These are phyloP conservation scores for Spea multiplicata DNA, from an alignment of 2,113 vertebrate genomes.

Conservation along the genomic window DNA sequence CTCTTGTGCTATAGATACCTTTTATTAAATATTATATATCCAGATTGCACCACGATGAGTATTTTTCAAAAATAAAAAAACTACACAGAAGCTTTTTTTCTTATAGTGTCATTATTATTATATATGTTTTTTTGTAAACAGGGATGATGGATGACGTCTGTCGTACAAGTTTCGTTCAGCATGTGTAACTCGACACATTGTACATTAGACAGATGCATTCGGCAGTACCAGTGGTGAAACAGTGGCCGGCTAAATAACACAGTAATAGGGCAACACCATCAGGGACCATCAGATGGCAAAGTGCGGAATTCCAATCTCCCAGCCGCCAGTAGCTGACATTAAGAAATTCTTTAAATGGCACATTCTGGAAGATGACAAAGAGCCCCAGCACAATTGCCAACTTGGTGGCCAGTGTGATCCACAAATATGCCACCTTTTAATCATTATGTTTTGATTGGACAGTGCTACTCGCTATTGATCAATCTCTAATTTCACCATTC, in stretches of 20 bases:
- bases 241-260: conserved; percentile 40
- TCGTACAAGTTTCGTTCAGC: conserved; percentile 17
- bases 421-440: conserved; percentile 9
- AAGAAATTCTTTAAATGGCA: background rate
- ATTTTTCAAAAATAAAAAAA: conserved; percentile 22
- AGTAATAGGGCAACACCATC: conserved; percentile 9
- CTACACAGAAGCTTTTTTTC: conserved; percentile 24
- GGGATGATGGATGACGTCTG: conserved; percentile 24
- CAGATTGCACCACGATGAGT: background rate
- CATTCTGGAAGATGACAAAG: background rate
- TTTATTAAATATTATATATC: background rate
- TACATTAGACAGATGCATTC: conserved; percentile 23
- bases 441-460: background rate
- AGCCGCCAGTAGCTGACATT: conserved; percentile 32
- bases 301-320: conserved; percentile 3
- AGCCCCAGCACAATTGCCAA: conserved; percentile 9
- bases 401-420: conserved; percentile 8
- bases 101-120: background rate
- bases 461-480: background rate
- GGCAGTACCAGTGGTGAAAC: conserved; percentile 17
- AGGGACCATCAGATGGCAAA: conserved; percentile 22
- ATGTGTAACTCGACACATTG: conserved; percentile 29
- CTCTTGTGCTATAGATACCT: no score
- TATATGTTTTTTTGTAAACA: conserved; percentile 19
- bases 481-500: background rate